Conservation (phyloP, 64 coral and sea anemone species). For the Actinia equina region DNA sequence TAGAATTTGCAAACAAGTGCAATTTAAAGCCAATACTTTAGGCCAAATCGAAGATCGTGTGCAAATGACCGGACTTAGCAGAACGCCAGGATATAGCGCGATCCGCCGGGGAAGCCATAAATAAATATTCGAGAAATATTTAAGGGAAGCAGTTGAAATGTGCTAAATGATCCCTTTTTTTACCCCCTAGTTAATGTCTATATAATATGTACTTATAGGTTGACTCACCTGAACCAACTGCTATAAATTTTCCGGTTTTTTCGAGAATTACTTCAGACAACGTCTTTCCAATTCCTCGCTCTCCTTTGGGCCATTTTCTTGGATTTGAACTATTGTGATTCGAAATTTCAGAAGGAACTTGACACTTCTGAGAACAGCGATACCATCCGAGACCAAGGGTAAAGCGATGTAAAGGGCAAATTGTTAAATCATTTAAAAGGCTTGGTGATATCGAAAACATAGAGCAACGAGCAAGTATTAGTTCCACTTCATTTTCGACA, state of each 20-base stretch:
- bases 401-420: constrained; percentile 2
- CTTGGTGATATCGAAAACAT: not conserved
- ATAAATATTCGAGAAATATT: not conserved
- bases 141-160: not conserved
- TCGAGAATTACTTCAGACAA: too few species aligned
- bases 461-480: constrained; percentile 24
- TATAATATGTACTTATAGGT: not conserved
- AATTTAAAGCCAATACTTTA: too few species aligned
- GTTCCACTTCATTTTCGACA: constrained; percentile 15
- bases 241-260: not conserved
- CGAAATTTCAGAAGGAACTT: constrained; percentile 18
- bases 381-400: not conserved
- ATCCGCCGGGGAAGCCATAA: not conserved
- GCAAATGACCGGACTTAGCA: not conserved
- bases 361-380: not conserved
- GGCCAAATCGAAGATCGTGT: not conserved
- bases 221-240: not conserved
- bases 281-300: not conserved
- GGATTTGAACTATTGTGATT: not conserved
- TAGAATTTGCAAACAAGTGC: too few species aligned
- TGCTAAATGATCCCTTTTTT: too few species aligned
- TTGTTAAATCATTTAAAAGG: not conserved
- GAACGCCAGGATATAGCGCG: not conserved
- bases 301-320: constrained; percentile 26
- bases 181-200: too few species aligned